Evolutionary conservation across 1,140 invertebrate genomes (phyloP).

Genomic region (Cherax destructor): DNA sequence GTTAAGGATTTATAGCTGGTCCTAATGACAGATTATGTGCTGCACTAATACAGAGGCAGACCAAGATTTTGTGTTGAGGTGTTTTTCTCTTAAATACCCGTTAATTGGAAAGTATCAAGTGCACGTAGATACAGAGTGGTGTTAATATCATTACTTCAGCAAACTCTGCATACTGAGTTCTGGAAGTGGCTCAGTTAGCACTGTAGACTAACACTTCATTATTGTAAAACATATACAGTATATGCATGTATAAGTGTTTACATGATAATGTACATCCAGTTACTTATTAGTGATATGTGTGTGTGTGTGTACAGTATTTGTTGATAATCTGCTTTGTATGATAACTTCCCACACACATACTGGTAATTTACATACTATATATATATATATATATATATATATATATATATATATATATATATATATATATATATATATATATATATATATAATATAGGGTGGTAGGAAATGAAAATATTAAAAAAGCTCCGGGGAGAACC

Average conservation of each 20-base stretch:
- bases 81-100: neutral
- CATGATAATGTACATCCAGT: neutral
- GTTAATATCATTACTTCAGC: neutral
- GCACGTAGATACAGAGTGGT: neutral
- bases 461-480: no score
- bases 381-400: no score
- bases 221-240: neutral
- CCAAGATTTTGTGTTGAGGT: neutral
- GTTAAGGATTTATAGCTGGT: neutral
- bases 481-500: no score
- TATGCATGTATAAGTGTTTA: neutral
- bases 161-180: neutral
- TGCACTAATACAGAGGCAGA: neutral
- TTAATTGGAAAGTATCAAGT: neutral
- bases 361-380: no score
- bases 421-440: no score
- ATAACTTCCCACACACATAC: no score
- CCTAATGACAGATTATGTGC: neutral
- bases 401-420: no score
- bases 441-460: no score
- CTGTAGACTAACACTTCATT: neutral
- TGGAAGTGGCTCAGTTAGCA: neutral
- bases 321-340: no score
- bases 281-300: neutral
- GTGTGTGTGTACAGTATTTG: neutral